phyloP scores from a whole-genome alignment of 2,797 vertebrate species.

The Chromobotia macracanthus region DNA sequence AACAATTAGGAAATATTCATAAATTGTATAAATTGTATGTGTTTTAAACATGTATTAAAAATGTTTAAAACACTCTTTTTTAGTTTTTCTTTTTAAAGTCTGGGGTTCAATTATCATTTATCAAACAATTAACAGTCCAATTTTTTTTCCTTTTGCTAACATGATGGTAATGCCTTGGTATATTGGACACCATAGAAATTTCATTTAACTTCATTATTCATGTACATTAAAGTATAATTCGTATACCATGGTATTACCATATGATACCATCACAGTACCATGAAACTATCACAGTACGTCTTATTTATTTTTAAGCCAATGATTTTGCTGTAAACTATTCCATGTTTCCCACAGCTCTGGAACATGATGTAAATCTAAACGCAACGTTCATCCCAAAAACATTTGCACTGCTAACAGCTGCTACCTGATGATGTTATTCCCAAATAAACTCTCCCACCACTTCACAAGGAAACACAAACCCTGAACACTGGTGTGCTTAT shows the following conservation, averaged over 20 bases:
- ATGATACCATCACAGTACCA: neutral
- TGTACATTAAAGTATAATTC: neutral
- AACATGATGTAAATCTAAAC: slow-evolving; percentile 23
- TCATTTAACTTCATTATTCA: too few relatives aligned
- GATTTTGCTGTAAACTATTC: neutral
- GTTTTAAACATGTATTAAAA: too few relatives aligned
- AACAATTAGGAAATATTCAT: neutral
- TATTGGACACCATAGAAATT: too few relatives aligned
- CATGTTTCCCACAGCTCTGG: neutral
- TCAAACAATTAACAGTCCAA: too few relatives aligned
- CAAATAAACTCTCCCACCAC: slow-evolving; percentile 59
- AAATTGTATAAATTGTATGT: neutral
- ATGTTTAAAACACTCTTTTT: neutral
- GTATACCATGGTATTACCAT: neutral
- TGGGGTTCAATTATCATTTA: too few relatives aligned
- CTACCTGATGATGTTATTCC: slow-evolving; percentile 31
- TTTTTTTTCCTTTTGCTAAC: too few relatives aligned
- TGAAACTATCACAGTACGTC: neutral
- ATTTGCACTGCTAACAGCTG: slow-evolving; percentile 53
- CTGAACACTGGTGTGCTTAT: slow-evolving; percentile 41
- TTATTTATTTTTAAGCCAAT: neutral
- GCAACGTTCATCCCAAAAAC: slow-evolving; percentile 27
- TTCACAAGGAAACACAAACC: slow-evolving; percentile 47
- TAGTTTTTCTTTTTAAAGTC: too few relatives aligned
- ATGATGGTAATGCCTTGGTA: too few relatives aligned